phyloP scores from a whole-genome alignment of 2,797 vertebrate genomes.

The Enoplosus armatus region DNA sequence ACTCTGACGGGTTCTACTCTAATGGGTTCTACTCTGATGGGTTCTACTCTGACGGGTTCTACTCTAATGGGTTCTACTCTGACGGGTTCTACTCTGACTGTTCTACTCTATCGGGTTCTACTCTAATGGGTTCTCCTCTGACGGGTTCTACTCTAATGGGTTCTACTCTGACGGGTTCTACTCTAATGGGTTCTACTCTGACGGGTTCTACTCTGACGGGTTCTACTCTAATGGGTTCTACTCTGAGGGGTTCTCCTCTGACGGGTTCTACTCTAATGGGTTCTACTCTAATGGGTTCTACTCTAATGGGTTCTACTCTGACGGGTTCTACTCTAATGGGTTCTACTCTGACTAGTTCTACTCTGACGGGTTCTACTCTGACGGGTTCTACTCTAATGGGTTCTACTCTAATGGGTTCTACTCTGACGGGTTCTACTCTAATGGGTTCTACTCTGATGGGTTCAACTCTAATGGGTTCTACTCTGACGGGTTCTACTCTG shows the following conservation, averaged over 20 bases:
- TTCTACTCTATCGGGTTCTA: no score
- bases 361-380: no score
- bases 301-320: not conserved
- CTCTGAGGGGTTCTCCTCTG: not conserved
- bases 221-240: conserved; percentile 2
- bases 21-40: not conserved
- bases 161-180: no score
- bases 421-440: conserved; percentile 18
- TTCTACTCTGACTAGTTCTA: not conserved
- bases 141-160: conserved; percentile 3
- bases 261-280: no score
- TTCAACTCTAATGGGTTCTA: no score
- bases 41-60: conserved; percentile 16
- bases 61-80: not conserved
- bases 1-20: conserved; percentile 20
- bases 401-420: not conserved
- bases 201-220: conserved; percentile 2
- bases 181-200: not conserved
- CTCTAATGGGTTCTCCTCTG: not conserved
- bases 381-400: conserved; percentile 2
- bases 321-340: conserved; percentile 11
- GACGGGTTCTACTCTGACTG: not conserved
- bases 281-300: conserved; percentile 2
- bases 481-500: not conserved
- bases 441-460: not conserved